These are phyloP conservation scores for Brachyrhaphis roseni DNA, from an alignment of 2,797 vertebrate genomes.

Conservation along the genomic window DNA sequence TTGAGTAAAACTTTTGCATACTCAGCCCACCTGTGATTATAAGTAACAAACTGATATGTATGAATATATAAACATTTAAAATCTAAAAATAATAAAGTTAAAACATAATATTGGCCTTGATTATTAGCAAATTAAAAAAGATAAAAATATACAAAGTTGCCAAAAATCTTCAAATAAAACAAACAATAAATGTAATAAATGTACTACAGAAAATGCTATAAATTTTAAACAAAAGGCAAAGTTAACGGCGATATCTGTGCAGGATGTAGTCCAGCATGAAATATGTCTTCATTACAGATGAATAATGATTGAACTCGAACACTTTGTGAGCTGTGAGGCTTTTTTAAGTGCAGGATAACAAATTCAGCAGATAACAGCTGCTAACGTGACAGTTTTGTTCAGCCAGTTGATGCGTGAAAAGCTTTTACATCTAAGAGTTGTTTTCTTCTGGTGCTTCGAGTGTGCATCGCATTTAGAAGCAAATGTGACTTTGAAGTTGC, in stretches of 20 bases:
- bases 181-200: neutral
- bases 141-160: neutral
- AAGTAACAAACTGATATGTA: neutral
- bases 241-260: neutral
- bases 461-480: constrained; percentile 27
- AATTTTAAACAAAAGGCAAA: neutral
- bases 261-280: neutral
- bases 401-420: constrained; percentile 18
- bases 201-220: neutral
- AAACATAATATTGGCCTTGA: neutral
- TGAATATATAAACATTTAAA: neutral
- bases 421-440: constrained; percentile 13
- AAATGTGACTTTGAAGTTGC: constrained; percentile 35
- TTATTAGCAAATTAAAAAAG: neutral
- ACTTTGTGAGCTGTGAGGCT: neutral
- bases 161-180: neutral
- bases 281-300: neutral
- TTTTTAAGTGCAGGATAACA: neutral
- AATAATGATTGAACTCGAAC: neutral
- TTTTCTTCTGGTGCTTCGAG: constrained; percentile 23
- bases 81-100: neutral
- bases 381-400: constrained; percentile 37
- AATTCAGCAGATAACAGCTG: constrained; percentile 25
- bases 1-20: too few relatives aligned
- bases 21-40: too few relatives aligned